Percentiles rank a stretch among this genome's conserved stretches.
Conservation (phyloP, 1,140 invertebrate species). For the Heterodera carotae region DNA sequence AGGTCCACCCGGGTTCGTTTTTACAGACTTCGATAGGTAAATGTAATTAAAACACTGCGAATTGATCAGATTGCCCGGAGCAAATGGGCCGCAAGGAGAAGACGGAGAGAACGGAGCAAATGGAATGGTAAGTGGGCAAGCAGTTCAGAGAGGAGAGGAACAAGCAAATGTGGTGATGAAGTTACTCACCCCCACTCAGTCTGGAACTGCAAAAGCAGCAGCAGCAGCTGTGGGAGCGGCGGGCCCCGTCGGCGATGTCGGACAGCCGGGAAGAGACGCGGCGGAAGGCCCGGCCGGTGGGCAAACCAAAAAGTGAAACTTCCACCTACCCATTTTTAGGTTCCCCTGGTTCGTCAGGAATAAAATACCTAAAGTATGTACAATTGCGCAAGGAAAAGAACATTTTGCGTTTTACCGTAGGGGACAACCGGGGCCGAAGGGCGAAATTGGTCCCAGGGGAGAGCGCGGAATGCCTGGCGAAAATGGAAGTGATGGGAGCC, state of each 20-base stretch:
- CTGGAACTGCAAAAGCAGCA: slow-evolving; percentile 10
- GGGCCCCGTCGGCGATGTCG: slow-evolving; percentile 23
- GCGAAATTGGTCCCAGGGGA: slow-evolving; percentile 19
- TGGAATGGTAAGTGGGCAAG: background rate
- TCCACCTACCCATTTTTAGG: too few species aligned
- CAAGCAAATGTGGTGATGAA: background rate
- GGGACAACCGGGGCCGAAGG: slow-evolving; percentile 18
- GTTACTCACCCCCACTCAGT: too few species aligned
- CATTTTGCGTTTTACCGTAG: background rate
- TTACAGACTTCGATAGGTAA: slow-evolving; percentile 1
- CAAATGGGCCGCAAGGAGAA: slow-evolving; percentile 22
- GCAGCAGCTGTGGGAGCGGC: slow-evolving; percentile 7
- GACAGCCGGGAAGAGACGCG: slow-evolving; percentile 11
- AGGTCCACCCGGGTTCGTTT: slow-evolving; percentile 28
- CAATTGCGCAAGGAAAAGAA: slow-evolving; percentile 16
- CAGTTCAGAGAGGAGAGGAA: background rate
- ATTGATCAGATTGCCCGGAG: background rate
- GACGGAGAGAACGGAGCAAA: slow-evolving; percentile 16
- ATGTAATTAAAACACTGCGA: background rate
- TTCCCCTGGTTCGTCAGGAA: background rate
- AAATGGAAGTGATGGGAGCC: background rate
- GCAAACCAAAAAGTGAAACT: background rate
- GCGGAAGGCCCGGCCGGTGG: slow-evolving; percentile 16
- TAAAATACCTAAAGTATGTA: slow-evolving; percentile 22
- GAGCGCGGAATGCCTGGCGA: slow-evolving; percentile 28